These are phyloP conservation scores for Dryocosmus kuriphilus DNA, from an alignment of 2,888 invertebrate species.

Conservation along the genomic window DNA sequence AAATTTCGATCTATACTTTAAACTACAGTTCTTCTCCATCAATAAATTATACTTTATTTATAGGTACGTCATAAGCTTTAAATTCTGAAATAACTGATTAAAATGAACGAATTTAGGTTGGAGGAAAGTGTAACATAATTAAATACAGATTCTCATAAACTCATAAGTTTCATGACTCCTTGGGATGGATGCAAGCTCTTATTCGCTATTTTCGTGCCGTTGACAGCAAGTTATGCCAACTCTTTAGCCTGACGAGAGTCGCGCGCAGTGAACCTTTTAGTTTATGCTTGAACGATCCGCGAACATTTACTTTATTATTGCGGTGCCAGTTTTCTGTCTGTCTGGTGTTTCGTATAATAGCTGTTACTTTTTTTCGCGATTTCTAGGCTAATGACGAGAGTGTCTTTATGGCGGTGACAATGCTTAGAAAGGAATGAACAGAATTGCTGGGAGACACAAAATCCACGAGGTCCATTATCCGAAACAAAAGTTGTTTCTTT, in stretches of 20 bases:
- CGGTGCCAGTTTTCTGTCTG: conserved; percentile 40
- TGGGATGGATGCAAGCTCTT: neutral
- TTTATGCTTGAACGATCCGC: conserved; percentile 54
- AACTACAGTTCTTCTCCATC: too few species aligned
- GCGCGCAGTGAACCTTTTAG: conserved; percentile 52
- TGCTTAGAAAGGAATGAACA: conserved; percentile 8
- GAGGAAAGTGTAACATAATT: too few species aligned
- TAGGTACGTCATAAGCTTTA: too few species aligned
- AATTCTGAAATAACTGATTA: too few species aligned
- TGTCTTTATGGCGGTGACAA: conserved; percentile 8
- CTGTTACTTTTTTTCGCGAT: conserved; percentile 24
- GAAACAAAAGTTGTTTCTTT: conserved; percentile 14
- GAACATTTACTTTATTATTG: conserved; percentile 54
- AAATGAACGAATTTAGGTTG: too few species aligned
- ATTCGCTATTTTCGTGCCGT: conserved; percentile 53
- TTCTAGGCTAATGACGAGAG: conserved; percentile 29
- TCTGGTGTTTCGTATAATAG: neutral
- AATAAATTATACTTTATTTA: too few species aligned
- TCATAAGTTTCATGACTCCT: neutral
- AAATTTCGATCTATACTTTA: neutral
- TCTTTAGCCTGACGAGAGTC: conserved; percentile 45
- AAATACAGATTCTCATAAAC: too few species aligned
- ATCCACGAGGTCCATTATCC: neutral
- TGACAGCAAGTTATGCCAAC: conserved; percentile 55
- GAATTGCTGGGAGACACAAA: neutral